Base-by-base conservation (phyloP, 2,888 invertebrate species). In the Tinea trinotella region DNA sequence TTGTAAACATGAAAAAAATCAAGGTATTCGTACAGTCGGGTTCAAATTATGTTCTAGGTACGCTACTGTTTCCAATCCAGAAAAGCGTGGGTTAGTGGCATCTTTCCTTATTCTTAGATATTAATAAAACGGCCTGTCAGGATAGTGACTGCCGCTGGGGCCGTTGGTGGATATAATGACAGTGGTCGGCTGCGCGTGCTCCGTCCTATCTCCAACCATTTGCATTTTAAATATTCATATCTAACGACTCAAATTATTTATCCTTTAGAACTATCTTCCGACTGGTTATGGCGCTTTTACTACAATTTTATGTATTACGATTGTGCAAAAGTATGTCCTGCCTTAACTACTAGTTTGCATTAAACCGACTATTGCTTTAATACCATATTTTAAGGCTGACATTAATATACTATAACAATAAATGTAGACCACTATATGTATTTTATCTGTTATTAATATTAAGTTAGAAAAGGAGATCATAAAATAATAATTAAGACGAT, bases 181-280 rank as follows among this genome's bases (percentile, higher is more conserved):
- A 50, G 50, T 18, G 46, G 40, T 10, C 48, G 9, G 24, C 24
- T 50, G 50, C 24, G 50, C 50, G 50, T 50, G 50, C 50, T 3
- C 13, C 50, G 46, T 20, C 3, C 50, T 50, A 24, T 24, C 50
- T 24, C n/a, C n/a, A 2, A 13, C 24, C 50, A 50, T 50, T 50
- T 50, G 50, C 50, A 50, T 50, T 13, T 50, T 24, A 24, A 50
- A 50, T 50, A 50, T 50, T 50, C 24, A 50, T 22, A 24, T 50
- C 22, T 50, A 24, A 50, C 24, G 24, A 50, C 24, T 50, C 1
- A 50, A 50, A 50, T 50, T 50, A 50, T 24, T 50, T 50, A 50
- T 50, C 50, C 24, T 24, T 46, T 17, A 46, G 15, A 46, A 46
- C 46, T 46, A 46, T 46, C 19, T 46, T 46, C 46, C 46, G 18